Percentiles rank a stretch among this genome's conserved stretches.
These are phyloP conservation scores for Capreolus pygargus DNA, from an alignment of 2,113 vertebrate genomes.

Conservation along the genomic window DNA sequence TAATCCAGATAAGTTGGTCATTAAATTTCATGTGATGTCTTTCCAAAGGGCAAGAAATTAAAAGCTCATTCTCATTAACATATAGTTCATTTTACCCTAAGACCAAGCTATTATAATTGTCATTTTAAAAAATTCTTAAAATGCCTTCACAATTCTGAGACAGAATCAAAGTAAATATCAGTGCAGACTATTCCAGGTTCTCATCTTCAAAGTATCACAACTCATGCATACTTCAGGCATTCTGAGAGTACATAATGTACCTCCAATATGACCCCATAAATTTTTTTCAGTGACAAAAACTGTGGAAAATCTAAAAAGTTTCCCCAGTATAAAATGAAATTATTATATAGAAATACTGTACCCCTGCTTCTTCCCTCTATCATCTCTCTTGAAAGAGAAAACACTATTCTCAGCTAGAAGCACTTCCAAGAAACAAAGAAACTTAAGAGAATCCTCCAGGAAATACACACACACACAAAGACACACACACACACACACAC, in stretches of 20 bases:
- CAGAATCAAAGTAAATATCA: neutral
- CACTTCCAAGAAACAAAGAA: neutral
- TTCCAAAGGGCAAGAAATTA: neutral
- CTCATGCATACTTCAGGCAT: neutral
- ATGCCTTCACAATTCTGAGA: neutral
- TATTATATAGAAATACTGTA: neutral
- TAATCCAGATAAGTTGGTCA: neutral
- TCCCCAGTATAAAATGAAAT: neutral
- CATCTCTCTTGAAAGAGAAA: neutral
- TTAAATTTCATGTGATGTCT: neutral
- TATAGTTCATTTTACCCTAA: neutral
- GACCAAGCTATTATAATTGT: neutral
- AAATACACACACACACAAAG: neutral
- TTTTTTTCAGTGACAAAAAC: neutral
- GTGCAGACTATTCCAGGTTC: neutral
- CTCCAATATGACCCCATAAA: neutral
- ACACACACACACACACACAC: neutral
- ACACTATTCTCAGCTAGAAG: neutral
- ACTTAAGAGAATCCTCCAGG: neutral
- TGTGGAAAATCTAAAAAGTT: neutral
- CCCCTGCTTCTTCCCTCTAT: neutral
- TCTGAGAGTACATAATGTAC: neutral
- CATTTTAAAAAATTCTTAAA: neutral
- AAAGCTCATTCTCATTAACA: neutral
- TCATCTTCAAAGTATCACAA: neutral